phyloP scores from a whole-genome alignment of 2,113 vertebrate genomes.

The Amphilophus citrinellus region DNA sequence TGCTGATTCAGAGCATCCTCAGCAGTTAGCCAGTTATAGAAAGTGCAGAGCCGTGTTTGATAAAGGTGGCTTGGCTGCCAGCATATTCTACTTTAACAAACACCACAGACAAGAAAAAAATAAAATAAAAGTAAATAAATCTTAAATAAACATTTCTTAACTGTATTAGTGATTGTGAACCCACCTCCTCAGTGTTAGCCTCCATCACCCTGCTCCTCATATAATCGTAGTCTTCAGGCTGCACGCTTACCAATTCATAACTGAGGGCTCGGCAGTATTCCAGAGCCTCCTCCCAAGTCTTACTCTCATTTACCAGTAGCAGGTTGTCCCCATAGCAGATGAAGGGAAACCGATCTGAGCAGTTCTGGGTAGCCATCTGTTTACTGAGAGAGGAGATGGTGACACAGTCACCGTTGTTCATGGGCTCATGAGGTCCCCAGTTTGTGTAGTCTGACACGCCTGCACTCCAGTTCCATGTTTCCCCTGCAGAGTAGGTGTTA shows the following conservation, averaged over 20 bases:
- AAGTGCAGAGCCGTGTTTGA: background rate
- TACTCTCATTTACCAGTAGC: constrained; percentile 48
- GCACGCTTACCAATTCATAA: constrained; percentile 38
- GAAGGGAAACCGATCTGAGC: constrained; percentile 9
- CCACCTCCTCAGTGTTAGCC: constrained; percentile 43
- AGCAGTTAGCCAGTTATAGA: background rate
- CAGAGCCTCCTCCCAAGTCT: constrained; percentile 59
- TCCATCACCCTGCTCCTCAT: background rate
- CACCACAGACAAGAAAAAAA: background rate
- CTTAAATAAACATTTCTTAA: background rate
- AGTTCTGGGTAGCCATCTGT: background rate
- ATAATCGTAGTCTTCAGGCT: background rate
- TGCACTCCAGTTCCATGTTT: constrained; percentile 22
- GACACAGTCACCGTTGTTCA: background rate
- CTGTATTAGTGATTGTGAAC: background rate
- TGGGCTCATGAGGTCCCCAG: background rate
- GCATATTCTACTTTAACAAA: background rate
- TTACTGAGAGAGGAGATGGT: background rate
- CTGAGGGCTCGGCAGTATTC: constrained; percentile 24
- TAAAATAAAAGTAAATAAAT: background rate
- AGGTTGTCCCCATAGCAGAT: constrained; percentile 29
- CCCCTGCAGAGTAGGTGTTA: constrained; percentile 11
- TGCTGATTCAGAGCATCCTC: background rate
- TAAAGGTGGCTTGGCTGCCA: background rate
- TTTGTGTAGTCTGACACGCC: background rate